phyloP scores from a whole-genome alignment of 1,140 invertebrate genomes.

The Drosophila subobscura region DNA sequence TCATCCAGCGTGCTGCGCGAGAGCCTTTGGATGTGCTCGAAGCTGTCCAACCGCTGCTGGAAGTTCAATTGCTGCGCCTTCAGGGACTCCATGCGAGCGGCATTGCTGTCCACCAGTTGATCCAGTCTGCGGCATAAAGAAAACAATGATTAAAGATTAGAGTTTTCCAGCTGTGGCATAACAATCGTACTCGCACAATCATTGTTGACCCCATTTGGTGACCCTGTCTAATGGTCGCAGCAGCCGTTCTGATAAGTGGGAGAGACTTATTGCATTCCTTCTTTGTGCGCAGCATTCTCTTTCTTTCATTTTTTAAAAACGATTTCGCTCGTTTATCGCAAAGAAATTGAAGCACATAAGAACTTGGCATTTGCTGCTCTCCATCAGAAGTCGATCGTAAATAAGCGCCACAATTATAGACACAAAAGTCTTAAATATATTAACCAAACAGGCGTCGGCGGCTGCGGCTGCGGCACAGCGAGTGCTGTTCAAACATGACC shows the following conservation, averaged over 20 bases:
- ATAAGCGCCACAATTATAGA: conserved; percentile 21
- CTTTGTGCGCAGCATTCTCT: too few relatives aligned
- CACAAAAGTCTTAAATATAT: conserved; percentile 29
- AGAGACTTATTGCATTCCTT: too few relatives aligned
- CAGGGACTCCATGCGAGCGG: conserved; percentile 69
- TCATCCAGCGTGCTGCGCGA: conserved; percentile 64
- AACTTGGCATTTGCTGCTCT: conserved; percentile 33
- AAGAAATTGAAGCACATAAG: not conserved
- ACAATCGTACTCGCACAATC: too few relatives aligned
- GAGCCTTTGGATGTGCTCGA: conserved; percentile 69
- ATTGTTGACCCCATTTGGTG: conserved; percentile 1
- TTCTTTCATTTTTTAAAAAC: not conserved
- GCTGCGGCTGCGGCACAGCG: conserved; percentile 1
- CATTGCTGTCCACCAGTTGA: conserved; percentile 50
- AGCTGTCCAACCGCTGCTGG: conserved; percentile 59
- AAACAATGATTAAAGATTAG: not conserved
- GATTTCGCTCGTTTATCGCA: not conserved
- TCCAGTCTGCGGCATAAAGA: conserved; percentile 46
- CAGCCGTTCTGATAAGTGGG: conserved; percentile 6
- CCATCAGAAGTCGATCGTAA: conserved; percentile 14
- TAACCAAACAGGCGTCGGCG: conserved; percentile 17
- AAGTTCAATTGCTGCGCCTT: conserved; percentile 70
- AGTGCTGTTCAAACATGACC: not conserved
- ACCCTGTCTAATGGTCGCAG: not conserved
- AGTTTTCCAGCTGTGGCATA: too few relatives aligned